These are phyloP conservation scores for Odontocerum albicorne DNA, from an alignment of 2,888 invertebrate species.

Conservation along the genomic window DNA sequence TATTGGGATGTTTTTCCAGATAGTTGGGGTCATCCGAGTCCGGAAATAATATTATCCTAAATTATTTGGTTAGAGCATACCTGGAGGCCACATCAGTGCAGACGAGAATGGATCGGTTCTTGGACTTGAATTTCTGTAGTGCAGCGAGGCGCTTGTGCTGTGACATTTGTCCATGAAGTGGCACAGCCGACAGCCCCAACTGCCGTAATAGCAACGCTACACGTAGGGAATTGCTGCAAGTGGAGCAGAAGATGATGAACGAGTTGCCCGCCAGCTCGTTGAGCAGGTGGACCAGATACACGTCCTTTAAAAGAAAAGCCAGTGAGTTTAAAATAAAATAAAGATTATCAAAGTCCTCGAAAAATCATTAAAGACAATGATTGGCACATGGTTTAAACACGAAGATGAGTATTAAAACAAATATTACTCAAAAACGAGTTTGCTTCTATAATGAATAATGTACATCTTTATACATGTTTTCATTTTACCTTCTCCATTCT, in stretches of 20 bases:
- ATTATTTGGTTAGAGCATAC: conserved; percentile 48
- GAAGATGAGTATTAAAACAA: no score
- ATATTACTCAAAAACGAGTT: no score
- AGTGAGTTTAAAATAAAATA: no score
- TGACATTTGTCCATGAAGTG: conserved; percentile 98
- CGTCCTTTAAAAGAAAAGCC: no score
- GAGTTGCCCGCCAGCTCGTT: conserved; percentile 95
- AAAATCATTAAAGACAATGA: no score
- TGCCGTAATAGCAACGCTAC: conserved; percentile 87
- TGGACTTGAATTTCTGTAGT: conserved; percentile 94
- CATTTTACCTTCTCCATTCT: no score
- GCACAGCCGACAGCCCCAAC: conserved; percentile 91
- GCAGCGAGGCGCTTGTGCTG: conserved; percentile 96
- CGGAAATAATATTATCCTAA: not conserved
- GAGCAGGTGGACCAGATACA: conserved; percentile 91
- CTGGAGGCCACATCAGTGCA: conserved; percentile 99
- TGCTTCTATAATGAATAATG: no score
- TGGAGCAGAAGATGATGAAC: conserved; percentile 96
- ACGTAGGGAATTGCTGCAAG: conserved; percentile 89
- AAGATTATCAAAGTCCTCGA: no score
- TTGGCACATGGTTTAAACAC: no score
- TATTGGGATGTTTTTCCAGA: not conserved
- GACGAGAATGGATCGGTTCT: conserved; percentile 90
- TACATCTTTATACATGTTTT: no score
- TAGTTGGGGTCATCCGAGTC: not conserved